Evolutionary conservation across 2,888 invertebrate genomes (phyloP).

Genomic region (Folsomia candida): DNA sequence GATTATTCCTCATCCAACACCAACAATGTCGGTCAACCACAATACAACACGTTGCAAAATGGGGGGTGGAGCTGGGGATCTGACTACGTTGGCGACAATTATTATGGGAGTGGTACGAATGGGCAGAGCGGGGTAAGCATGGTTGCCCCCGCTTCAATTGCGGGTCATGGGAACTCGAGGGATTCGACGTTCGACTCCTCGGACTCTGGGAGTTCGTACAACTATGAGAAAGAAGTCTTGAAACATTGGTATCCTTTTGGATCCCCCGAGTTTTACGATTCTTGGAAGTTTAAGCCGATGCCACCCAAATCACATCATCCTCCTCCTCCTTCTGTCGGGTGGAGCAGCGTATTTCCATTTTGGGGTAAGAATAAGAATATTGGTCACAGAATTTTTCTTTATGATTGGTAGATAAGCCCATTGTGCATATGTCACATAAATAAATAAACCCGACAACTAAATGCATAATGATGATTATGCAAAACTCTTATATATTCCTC

Average conservation of each 20-base stretch:
- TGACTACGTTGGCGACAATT: background rate
- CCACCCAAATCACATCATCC: background rate
- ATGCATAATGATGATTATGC: no score
- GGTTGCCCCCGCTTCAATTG: background rate
- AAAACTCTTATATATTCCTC: no score
- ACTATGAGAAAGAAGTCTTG: conserved; percentile 1
- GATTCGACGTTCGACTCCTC: background rate
- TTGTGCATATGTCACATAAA: no score
- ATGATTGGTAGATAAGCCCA: no score
- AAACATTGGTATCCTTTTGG: conserved; percentile 13
- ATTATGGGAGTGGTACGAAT: background rate
- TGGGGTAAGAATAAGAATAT: conserved; percentile 11
- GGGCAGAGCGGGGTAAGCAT: background rate
- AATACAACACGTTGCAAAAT: background rate
- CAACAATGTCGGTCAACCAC: background rate
- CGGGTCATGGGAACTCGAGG: background rate
- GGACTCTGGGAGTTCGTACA: background rate
- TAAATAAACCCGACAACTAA: no score
- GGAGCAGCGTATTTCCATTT: conserved; percentile 1
- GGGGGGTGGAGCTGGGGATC: background rate
- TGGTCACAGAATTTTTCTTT: no score
- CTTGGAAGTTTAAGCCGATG: conserved; percentile 8
- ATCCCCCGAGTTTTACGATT: background rate
- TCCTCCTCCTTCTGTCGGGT: background rate
- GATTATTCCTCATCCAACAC: background rate